Evolutionary conservation across 2,888 invertebrate genomes (phyloP), one percentile per base, ranked within the genome.

Genomic region (Drosophila mettleri): DNA sequence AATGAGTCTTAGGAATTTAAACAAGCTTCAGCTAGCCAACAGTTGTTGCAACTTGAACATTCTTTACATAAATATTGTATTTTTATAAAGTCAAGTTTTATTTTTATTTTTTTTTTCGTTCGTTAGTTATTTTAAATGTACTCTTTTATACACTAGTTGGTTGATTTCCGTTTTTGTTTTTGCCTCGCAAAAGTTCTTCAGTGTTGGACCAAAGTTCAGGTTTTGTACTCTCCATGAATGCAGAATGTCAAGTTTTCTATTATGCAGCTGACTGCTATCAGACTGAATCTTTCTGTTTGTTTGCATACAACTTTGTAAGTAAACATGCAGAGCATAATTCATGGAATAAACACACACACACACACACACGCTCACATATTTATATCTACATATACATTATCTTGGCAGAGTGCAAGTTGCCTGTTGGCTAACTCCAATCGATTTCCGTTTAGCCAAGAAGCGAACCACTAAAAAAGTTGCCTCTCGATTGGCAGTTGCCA

Each of bases 371-470:
- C 24, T 27, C n/a, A 14, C 22, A 18, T 3, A 12, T 10, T 7
- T 29, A 12, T 4, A 10, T 9, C 24, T 14, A 12, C 41, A 24
- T 36, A 18, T 22, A 29, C 31, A 38, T 29, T 31, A 36, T 14
- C 22, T n/a, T 29, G 34, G 14, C 39, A 34, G 34, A 70, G 58
- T 70, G 67, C 61, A 70, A 45, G 69, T 66, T 10, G 43, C 61
- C 73, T 62, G 74, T 66, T 66, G 39, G 49, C 46, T 46, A 45
- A 75, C 65, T 86, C 62, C 68, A 67, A 83, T 83, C 81, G 87
- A 83, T 83, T 86, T 81, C 81, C 81, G 85, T 77, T 83, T 86
- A 77, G 85, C 73, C 80, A 83, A 73, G 84, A 54, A 82, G 49
- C 61, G 66, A 67, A 61, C 51, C 67, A 82, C 80, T 74, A 74